phyloP scores from a whole-genome alignment of 2,113 vertebrate species.

The Coptodon rendalli region DNA sequence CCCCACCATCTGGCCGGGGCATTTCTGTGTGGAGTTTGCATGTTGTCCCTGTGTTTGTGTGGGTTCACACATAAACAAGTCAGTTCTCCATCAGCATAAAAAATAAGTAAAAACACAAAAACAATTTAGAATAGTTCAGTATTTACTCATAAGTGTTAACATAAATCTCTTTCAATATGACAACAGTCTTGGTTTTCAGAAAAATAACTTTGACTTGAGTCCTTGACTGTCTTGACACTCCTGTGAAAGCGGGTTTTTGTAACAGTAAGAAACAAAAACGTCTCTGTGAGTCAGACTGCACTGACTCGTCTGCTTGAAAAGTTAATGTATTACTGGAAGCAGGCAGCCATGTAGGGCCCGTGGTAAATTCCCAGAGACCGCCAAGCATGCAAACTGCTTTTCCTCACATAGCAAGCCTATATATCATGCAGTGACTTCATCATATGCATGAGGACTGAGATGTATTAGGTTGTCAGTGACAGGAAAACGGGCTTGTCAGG shows the following conservation, averaged over 20 bases:
- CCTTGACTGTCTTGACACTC: constrained; percentile 13
- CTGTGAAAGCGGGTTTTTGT: constrained; percentile 18
- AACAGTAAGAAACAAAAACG: constrained; percentile 26
- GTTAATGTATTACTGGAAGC: not conserved
- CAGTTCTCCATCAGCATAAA: not conserved
- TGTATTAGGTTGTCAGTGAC: constrained; percentile 29
- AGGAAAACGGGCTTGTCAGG: constrained; percentile 28
- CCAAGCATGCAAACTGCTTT: constrained; percentile 40
- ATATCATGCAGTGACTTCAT: constrained; percentile 50
- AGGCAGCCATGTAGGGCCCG: not conserved
- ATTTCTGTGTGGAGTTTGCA: not conserved
- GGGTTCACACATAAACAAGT: not conserved
- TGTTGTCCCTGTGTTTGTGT: not conserved
- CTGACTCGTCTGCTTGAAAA: not conserved
- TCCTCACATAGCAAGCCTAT: constrained; percentile 13
- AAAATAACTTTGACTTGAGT: not conserved
- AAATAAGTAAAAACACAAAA: not conserved
- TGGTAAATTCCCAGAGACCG: not conserved
- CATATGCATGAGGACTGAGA: constrained; percentile 10
- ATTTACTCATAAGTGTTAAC: not conserved
- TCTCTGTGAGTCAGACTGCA: constrained; percentile 20
- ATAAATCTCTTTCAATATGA: not conserved
- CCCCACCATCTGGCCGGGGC: not conserved
- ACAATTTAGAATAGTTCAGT: not conserved
- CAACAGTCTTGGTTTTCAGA: not conserved